phyloP scores from a whole-genome alignment of 2,888 invertebrate genomes.

The Habrosyne pyritoides region DNA sequence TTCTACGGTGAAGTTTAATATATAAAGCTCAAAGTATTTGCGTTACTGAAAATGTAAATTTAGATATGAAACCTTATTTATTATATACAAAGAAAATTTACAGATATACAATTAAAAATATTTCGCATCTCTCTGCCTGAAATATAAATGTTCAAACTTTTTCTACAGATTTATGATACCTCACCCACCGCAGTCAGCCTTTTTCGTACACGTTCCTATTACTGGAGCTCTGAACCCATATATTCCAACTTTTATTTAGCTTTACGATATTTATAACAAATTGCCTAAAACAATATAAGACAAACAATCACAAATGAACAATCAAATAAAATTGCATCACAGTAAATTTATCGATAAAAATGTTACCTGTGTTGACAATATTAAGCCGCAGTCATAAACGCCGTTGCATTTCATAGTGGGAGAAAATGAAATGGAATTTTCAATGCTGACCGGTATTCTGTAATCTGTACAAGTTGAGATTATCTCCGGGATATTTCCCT shows the following conservation, averaged over 20 bases:
- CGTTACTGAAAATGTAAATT: too few species aligned
- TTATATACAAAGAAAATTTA: too few species aligned
- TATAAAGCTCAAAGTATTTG: too few species aligned
- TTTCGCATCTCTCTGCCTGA: background rate
- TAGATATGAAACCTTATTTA: too few species aligned
- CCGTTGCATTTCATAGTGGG: constrained; percentile 2
- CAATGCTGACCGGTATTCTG: constrained; percentile 27
- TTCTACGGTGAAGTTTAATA: too few species aligned
- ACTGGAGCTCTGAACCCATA: background rate
- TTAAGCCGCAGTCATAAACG: background rate
- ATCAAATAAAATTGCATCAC: background rate
- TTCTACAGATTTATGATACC: constrained; percentile 2
- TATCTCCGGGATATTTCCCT: constrained; percentile 33
- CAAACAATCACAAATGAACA: background rate
- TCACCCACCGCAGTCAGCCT: background rate
- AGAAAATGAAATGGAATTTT: constrained; percentile 26
- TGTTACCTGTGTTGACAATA: constrained; percentile 1
- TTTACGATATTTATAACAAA: background rate
- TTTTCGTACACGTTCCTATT: background rate
- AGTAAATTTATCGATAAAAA: background rate
- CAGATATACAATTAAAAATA: background rate
- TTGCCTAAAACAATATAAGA: too few species aligned
- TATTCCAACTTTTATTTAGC: background rate
- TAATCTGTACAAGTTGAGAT: constrained; percentile 27
- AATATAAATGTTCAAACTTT: background rate